Percentiles rank a stretch among this genome's conserved stretches.
These are phyloP conservation scores for Euzophera pinguis DNA, from an alignment of 2,888 invertebrate genomes.

Conservation along the genomic window DNA sequence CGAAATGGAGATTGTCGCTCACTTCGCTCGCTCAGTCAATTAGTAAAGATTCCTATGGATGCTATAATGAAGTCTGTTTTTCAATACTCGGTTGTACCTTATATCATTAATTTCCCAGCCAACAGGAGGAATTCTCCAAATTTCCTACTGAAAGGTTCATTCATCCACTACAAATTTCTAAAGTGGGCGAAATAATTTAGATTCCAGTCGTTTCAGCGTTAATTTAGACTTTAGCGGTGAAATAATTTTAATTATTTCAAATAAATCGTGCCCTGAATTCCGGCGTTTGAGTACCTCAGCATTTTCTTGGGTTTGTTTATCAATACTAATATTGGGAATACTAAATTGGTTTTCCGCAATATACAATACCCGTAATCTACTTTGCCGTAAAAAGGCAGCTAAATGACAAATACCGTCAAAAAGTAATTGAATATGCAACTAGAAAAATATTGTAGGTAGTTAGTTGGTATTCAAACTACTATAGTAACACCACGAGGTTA, in stretches of 20 bases:
- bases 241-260: slow-evolving; percentile 13
- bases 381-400: too few relatives aligned
- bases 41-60: too few relatives aligned
- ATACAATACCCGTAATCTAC: too few relatives aligned
- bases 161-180: slow-evolving; percentile 1
- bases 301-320: neutral
- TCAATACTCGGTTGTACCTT: neutral
- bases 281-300: neutral
- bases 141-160: neutral
- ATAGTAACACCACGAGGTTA: too few relatives aligned
- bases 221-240: neutral
- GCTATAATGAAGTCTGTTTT: too few relatives aligned
- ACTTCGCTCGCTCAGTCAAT: too few relatives aligned
- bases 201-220: slow-evolving; percentile 11
- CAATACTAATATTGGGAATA: neutral
- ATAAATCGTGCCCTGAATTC: neutral
- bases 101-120: neutral
- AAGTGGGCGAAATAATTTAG: slow-evolving; percentile 11
- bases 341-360: too few relatives aligned
- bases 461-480: too few relatives aligned
- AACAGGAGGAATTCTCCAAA: neutral
- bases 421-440: too few relatives aligned
- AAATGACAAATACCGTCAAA: too few relatives aligned
- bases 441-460: too few relatives aligned
- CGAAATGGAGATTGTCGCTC: too few relatives aligned